Conservation (phyloP, 30 jellyfish, hydroid and myxozoan genomes). For the Hydractinia echinata region DNA sequence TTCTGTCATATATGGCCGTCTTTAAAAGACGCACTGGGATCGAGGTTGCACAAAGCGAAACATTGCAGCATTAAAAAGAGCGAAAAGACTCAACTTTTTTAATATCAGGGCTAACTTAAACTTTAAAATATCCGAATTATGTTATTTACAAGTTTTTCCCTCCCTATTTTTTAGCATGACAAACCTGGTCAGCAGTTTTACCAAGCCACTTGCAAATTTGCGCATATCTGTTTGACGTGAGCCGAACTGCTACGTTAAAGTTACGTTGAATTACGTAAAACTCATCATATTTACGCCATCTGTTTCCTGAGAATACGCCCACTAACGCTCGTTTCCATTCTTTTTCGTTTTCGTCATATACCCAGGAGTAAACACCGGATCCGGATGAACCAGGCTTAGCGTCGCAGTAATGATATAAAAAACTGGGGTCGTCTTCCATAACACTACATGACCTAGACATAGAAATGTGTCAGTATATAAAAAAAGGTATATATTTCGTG, state of each 20-base stretch:
- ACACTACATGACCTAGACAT: slow-evolving; percentile 76
- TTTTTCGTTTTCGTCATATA: slow-evolving; percentile 41
- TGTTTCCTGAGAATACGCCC: slow-evolving; percentile 94
- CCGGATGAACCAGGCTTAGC: slow-evolving; percentile 98
- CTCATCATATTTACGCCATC: slow-evolving; percentile 94
- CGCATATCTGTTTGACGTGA: slow-evolving; percentile 71
- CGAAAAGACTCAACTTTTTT: too few relatives aligned
- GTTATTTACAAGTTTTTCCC: too few relatives aligned
- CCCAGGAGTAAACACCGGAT: slow-evolving; percentile 99
- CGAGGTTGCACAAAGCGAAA: too few relatives aligned
- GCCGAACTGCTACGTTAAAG: slow-evolving; percentile 93
- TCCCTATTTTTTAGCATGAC: slow-evolving; percentile 14
- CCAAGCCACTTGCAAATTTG: slow-evolving; percentile 98
- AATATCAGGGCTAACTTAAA: too few relatives aligned
- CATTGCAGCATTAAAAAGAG: too few relatives aligned
- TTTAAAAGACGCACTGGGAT: too few relatives aligned
- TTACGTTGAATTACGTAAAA: slow-evolving; percentile 65
- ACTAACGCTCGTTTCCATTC: slow-evolving; percentile 81
- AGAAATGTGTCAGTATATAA: too few relatives aligned
- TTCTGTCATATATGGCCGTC: too few relatives aligned
- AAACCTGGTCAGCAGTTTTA: slow-evolving; percentile 62
- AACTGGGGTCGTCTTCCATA: slow-evolving; percentile 82
- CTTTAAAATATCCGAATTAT: too few relatives aligned
- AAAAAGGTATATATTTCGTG: too few relatives aligned
- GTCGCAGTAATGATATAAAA: slow-evolving; percentile 89